Conservation (phyloP, 2,888 invertebrate species). For the Adela reaumurella region DNA sequence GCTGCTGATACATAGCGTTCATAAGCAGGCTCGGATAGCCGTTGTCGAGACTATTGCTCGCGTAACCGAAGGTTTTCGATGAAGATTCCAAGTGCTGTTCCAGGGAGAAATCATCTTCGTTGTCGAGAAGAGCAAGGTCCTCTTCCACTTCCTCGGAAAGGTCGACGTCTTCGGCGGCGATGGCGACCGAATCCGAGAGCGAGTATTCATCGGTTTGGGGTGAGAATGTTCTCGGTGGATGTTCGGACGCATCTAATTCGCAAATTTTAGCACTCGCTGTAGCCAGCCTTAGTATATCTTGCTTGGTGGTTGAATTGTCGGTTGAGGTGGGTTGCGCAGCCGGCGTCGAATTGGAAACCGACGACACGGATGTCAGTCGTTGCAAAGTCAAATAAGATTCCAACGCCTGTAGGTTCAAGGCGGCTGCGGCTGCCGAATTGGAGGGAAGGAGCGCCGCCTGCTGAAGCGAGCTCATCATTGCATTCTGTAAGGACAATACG, state of each 20-base stretch:
- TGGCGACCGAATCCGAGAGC: constrained; percentile 45
- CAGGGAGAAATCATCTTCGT: constrained; percentile 67
- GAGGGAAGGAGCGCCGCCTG: constrained; percentile 79
- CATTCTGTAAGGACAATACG: constrained; percentile 77
- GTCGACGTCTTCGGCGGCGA: constrained; percentile 60
- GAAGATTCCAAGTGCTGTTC: constrained; percentile 52
- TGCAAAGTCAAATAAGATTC: constrained; percentile 84
- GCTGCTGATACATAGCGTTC: constrained; percentile 64
- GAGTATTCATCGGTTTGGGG: constrained; percentile 49
- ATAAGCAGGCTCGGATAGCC: constrained; percentile 68
- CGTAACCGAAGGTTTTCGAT: constrained; percentile 37
- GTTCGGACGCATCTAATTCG: constrained; percentile 37
- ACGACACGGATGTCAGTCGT: constrained; percentile 68
- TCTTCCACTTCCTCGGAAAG: constrained; percentile 70
- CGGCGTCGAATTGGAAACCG: constrained; percentile 37
- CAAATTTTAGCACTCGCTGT: constrained; percentile 52
- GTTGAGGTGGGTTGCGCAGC: constrained; percentile 26
- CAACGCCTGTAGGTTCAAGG: constrained; percentile 78
- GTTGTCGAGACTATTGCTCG: constrained; percentile 59
- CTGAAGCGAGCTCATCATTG: constrained; percentile 80
- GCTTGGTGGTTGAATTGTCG: constrained; percentile 46
- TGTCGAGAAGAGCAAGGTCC: constrained; percentile 70
- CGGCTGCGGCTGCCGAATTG: constrained; percentile 80
- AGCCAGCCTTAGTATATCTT: constrained; percentile 66
- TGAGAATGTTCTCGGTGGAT: constrained; percentile 33